phyloP scores from a whole-genome alignment of 1,140 invertebrate species.

The Teleogryllus occipitalis region DNA sequence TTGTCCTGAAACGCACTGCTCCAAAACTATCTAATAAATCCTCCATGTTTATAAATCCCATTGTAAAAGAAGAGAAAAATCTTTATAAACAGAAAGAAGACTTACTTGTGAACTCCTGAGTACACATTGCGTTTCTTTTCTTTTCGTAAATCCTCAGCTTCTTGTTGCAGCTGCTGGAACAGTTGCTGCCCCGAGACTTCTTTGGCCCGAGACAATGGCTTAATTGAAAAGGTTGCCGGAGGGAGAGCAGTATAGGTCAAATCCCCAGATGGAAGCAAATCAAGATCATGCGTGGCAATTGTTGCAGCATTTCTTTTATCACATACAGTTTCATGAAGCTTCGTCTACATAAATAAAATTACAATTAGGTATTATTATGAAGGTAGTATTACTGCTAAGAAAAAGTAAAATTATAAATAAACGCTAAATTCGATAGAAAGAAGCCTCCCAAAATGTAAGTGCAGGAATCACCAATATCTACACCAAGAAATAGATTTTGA shows the following conservation, averaged over 20 bases:
- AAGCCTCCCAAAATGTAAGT: too few species aligned
- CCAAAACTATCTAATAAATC: too few species aligned
- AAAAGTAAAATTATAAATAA: too few species aligned
- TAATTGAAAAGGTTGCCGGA: conserved; percentile 52
- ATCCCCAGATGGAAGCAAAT: conserved; percentile 46
- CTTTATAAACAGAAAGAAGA: neutral
- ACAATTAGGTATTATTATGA: neutral
- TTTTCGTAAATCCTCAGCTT: conserved; percentile 64
- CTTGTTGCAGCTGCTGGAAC: conserved; percentile 55
- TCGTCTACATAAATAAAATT: conserved; percentile 38
- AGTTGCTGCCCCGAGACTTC: conserved; percentile 53
- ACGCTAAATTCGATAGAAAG: too few species aligned
- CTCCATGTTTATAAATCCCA: too few species aligned
- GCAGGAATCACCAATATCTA: too few species aligned
- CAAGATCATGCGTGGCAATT: conserved; percentile 73
- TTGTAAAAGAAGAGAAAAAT: too few species aligned
- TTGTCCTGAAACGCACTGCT: too few species aligned
- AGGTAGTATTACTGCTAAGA: neutral
- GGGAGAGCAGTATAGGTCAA: conserved; percentile 55
- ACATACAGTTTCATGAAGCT: conserved; percentile 68
- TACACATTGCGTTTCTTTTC: conserved; percentile 73
- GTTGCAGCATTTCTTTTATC: conserved; percentile 68
- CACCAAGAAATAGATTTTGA: too few species aligned
- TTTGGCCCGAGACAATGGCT: conserved; percentile 52
- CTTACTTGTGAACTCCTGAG: conserved; percentile 68